Conservation (phyloP, 2,888 invertebrate species). For the Tribolium freemani region DNA sequence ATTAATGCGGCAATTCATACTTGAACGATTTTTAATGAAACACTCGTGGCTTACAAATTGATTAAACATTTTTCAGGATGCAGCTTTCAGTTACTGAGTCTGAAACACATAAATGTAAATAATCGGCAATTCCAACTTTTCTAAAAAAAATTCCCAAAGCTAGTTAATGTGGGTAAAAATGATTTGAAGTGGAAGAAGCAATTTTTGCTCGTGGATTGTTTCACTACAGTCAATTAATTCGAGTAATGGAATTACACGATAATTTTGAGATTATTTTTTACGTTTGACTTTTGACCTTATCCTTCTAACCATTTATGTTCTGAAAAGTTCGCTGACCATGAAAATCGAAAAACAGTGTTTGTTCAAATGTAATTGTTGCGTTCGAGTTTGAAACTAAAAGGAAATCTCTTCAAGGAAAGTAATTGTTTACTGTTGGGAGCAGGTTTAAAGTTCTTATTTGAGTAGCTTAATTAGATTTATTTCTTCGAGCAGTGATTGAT, state of each 20-base stretch:
- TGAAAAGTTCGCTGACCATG: not conserved
- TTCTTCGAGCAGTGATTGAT: not conserved
- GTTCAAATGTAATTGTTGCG: not conserved
- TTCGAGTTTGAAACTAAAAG: not conserved
- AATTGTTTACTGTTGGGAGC: constrained; percentile 8
- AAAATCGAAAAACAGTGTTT: not conserved
- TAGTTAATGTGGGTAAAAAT: not conserved
- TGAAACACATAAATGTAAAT: too few relatives aligned
- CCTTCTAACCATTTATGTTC: constrained; percentile 5
- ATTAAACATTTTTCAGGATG: not conserved
- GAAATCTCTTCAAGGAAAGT: not conserved
- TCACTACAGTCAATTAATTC: not conserved
- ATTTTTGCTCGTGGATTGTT: not conserved
- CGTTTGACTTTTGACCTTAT: constrained; percentile 4
- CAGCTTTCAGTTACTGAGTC: too few relatives aligned
- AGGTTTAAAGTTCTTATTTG: not conserved
- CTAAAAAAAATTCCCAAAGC: too few relatives aligned
- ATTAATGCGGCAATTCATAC: too few relatives aligned
- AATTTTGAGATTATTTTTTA: not conserved
- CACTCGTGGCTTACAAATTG: not conserved
- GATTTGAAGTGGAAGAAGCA: not conserved
- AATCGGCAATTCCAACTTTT: too few relatives aligned
- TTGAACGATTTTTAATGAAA: too few relatives aligned
- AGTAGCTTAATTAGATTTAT: not conserved
- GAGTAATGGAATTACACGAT: not conserved